phyloP scores from a whole-genome alignment of 2,888 invertebrate genomes.

The Muschampia staudingeri region DNA sequence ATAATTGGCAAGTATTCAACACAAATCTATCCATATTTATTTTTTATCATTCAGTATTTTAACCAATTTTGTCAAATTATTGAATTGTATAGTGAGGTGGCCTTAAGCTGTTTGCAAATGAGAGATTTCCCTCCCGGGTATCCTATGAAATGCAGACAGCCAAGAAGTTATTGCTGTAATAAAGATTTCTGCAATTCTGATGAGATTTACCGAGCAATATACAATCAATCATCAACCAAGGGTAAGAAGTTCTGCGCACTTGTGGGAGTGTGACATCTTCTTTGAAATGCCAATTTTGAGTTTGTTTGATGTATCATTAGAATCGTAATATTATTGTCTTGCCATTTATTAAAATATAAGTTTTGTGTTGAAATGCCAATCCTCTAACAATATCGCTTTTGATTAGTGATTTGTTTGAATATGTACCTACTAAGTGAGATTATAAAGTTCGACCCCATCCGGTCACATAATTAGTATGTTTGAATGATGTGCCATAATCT shows the following conservation, averaged over 20 bases:
- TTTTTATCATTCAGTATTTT: constrained; percentile 72
- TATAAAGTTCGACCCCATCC: constrained; percentile 73
- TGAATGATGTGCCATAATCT: constrained; percentile 87
- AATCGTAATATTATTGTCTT: constrained; percentile 82
- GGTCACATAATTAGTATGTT: constrained; percentile 79
- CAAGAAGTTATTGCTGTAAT: constrained; percentile 86
- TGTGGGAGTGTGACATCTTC: constrained; percentile 82
- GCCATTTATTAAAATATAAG: constrained; percentile 81
- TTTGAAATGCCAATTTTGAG: constrained; percentile 85
- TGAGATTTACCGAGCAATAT: constrained; percentile 80
- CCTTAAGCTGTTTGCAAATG: constrained; percentile 91
- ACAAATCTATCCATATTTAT: constrained; percentile 75
- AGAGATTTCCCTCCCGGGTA: constrained; percentile 91
- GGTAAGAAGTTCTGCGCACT: constrained; percentile 85
- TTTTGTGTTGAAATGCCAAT: constrained; percentile 90
- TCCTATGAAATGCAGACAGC: constrained; percentile 83
- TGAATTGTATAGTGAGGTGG: constrained; percentile 86
- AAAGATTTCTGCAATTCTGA: constrained; percentile 87
- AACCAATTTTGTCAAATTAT: constrained; percentile 82
- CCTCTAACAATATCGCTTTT: constrained; percentile 88
- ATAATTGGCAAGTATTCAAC: constrained; percentile 85
- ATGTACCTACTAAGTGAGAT: constrained; percentile 86
- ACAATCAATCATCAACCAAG: constrained; percentile 78
- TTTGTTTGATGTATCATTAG: constrained; percentile 89
- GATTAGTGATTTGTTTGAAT: constrained; percentile 87